phyloP scores from a whole-genome alignment of 2,113 vertebrate species.

The Antechinus stuartii region DNA sequence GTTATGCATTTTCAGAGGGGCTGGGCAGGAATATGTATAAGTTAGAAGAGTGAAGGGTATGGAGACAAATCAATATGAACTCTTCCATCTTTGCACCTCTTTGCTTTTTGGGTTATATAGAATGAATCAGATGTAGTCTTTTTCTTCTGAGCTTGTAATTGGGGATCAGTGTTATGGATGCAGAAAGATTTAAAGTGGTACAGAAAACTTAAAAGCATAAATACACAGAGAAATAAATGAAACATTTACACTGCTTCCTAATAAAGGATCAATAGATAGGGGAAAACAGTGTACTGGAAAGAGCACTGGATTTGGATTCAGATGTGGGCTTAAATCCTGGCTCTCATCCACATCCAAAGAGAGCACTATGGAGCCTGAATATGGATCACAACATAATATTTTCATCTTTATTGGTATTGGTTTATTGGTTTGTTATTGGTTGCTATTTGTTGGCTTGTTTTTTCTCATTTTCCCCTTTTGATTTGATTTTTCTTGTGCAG shows the following conservation, averaged over 20 bases:
- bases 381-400: no score
- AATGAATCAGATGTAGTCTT: not conserved
- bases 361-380: no score
- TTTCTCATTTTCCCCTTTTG: no score
- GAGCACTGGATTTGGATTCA: not conserved
- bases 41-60: not conserved
- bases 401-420: no score
- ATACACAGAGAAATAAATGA: not conserved
- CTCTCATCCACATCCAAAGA: not conserved
- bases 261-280: not conserved
- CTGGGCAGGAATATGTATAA: not conserved
- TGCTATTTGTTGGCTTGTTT: no score
- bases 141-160: not conserved
- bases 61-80: not conserved
- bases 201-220: not conserved
- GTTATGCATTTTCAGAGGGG: not conserved
- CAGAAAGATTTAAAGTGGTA: not conserved
- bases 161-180: not conserved
- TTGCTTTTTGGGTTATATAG: not conserved
- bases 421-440: no score
- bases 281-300: not conserved
- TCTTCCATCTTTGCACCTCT: not conserved
- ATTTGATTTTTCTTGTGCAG: no score
- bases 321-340: not conserved
- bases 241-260: not conserved